phyloP scores from a whole-genome alignment of 2,888 invertebrate species.

The Nymphalis urticae region DNA sequence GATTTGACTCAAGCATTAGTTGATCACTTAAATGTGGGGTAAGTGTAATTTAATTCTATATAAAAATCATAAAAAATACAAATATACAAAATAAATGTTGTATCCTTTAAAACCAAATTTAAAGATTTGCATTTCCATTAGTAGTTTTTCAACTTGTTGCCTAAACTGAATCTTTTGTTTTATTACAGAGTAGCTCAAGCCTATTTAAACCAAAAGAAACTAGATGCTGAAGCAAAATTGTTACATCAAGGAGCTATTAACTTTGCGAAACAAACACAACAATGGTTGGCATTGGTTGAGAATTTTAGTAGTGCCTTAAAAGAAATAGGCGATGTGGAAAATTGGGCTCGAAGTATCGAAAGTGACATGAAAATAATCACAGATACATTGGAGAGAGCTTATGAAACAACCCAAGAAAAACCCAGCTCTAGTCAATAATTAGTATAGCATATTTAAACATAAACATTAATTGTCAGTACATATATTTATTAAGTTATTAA shows the following conservation, averaged over 20 bases:
- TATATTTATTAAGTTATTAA: not conserved
- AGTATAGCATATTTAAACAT: not conserved
- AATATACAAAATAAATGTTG: too few relatives aligned
- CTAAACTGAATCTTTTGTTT: not conserved
- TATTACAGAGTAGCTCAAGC: constrained; percentile 95
- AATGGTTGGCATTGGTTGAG: constrained; percentile 96
- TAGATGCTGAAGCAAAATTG: constrained; percentile 98
- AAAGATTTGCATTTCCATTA: not conserved
- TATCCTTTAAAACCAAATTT: too few relatives aligned
- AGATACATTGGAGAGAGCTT: constrained; percentile 95
- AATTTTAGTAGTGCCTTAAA: constrained; percentile 93
- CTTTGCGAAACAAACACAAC: constrained; percentile 97
- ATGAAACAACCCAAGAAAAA: constrained; percentile 85
- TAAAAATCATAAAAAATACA: not conserved
- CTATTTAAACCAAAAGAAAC: constrained; percentile 97
- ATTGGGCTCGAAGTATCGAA: constrained; percentile 98
- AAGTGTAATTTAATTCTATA: constrained; percentile 39
- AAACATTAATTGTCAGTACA: not conserved
- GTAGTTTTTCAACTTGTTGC: too few relatives aligned
- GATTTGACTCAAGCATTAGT: constrained; percentile 96
- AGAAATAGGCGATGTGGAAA: constrained; percentile 99
- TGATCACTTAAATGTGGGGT: constrained; percentile 99
- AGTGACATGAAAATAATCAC: constrained; percentile 96
- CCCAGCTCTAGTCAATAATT: constrained; percentile 52
- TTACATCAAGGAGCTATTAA: constrained; percentile 96